Base-by-base conservation (phyloP, 2,888 invertebrate species). In the Drosophila siamana region DNA sequence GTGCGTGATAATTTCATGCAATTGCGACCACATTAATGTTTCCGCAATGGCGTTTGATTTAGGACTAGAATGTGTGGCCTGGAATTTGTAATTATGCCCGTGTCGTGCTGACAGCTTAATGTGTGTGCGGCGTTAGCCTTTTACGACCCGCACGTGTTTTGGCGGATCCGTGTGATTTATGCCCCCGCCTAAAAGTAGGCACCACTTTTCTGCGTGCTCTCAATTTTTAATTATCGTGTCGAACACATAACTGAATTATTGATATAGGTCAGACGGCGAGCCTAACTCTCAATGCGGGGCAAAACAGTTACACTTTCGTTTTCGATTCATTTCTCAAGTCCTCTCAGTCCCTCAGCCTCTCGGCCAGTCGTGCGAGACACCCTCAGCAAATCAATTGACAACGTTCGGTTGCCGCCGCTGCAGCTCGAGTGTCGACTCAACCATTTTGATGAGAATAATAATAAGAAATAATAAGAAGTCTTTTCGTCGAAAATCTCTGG, bases 191-290 rank as follows among this genome's bases (percentile, higher is more conserved):
- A 44, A 22, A 67, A 75, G 64, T 67, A 54, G 51, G 54, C 62
- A 70, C 43, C 65, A 38, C 51, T 41, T 57, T 54, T 19, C 13
- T 48, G 71, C 85, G 85, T 85, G 88, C 86, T 47, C 48, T 73
- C 63, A 80, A 88, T 87, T 84, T 84, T 82, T 84, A 84, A 84
- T 84, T 87, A 65, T 75, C 59, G 69, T 60, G 83, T 56, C 75
- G 61, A 50, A 57, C 62, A 55, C 69, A 72, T 71, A 66, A 61
- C 70, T 77, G 72, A 85, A 74, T 77, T 88, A 86, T 86, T 82
- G 86, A 86, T 78, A 60, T 74, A 86, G 86, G 83, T 82, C 74
- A 76, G 52, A 56, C 11, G 51, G 47, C 28, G 56, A 51, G 44
- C 11, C n/a, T 36, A 11, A 9, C 36, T 38, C 36, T 38, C 15